phyloP scores from a whole-genome alignment of 2,113 vertebrate species.

The Bucco capensis region DNA sequence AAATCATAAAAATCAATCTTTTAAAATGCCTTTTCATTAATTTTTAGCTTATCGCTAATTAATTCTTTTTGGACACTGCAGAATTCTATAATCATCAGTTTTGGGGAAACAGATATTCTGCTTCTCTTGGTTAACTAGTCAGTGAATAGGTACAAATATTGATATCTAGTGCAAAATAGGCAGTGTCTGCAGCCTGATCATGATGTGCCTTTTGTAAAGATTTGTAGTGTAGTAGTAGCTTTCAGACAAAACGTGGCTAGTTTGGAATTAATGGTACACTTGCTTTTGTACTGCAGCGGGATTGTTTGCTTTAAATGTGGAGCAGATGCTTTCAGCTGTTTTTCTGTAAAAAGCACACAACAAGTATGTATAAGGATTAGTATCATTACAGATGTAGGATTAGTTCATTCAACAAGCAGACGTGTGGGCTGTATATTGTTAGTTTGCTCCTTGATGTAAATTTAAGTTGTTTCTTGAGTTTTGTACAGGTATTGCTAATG shows the following conservation, averaged over 20 bases:
- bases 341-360: background rate
- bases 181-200: background rate
- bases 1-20: background rate
- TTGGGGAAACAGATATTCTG: background rate
- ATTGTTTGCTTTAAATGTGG: background rate
- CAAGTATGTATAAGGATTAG: background rate
- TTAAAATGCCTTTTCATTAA: background rate
- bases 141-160: background rate
- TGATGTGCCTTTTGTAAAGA: background rate
- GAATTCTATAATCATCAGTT: background rate
- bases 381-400: background rate
- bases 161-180: background rate
- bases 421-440: background rate
- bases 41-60: background rate
- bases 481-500: background rate
- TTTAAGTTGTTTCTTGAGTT: accelerated
- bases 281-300: background rate
- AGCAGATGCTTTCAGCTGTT: background rate
- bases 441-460: background rate
- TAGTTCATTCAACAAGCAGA: background rate
- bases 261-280: background rate
- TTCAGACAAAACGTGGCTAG: background rate
- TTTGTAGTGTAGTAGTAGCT: background rate
- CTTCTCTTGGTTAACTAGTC: background rate
- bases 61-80: background rate